These are phyloP conservation scores for Diarsia brunnea DNA, from an alignment of 2,888 invertebrate genomes.

Conservation along the genomic window DNA sequence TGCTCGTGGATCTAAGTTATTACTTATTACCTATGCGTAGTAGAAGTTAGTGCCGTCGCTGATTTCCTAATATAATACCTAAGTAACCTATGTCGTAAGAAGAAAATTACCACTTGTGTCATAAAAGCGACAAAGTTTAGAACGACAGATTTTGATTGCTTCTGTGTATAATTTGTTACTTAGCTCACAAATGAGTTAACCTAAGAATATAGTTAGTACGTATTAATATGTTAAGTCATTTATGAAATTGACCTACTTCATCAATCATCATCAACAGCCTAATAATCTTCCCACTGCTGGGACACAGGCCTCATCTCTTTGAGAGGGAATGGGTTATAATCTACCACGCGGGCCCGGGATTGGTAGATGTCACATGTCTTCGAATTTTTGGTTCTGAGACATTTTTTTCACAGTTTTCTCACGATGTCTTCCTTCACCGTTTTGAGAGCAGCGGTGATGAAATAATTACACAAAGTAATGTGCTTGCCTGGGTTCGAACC, in stretches of 20 bases:
- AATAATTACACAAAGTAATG: no score
- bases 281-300: no score
- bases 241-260: not conserved
- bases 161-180: constrained; percentile 26
- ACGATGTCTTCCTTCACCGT: no score
- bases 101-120: constrained; percentile 41
- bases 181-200: constrained; percentile 20
- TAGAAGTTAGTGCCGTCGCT: constrained; percentile 16
- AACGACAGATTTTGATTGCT: constrained; percentile 39
- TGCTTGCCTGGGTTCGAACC: no score
- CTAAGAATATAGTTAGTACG: not conserved
- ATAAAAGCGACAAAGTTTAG: constrained; percentile 44
- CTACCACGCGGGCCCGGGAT: no score
- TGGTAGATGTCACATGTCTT: no score
- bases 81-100: constrained; percentile 36
- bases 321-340: no score
- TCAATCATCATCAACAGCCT: no score
- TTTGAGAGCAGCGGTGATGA: no score
- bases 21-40: constrained; percentile 20
- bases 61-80: constrained; percentile 39
- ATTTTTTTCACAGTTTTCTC: no score
- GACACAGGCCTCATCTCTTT: no score
- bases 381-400: no score
- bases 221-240: not conserved
- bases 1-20: constrained; percentile 32